Evolutionary conservation across 2,113 vertebrate species (phyloP).

Genomic region (Morone chrysops): DNA sequence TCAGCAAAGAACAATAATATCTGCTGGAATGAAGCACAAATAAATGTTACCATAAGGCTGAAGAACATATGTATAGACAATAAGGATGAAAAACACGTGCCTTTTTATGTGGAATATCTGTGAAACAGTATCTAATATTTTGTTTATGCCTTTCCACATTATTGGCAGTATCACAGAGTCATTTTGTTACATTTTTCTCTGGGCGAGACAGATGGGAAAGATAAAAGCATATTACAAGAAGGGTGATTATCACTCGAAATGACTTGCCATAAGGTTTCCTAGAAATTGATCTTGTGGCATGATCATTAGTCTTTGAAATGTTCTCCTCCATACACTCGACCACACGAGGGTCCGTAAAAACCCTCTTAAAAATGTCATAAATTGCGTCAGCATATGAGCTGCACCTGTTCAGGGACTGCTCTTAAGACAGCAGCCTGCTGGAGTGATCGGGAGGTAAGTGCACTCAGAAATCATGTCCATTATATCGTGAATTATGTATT

Average conservation of each 20-base stretch:
- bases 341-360: constrained; percentile 63
- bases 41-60: constrained; percentile 26
- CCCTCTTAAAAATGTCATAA: constrained; percentile 76
- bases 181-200: constrained; percentile 34
- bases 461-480: constrained; percentile 84
- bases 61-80: background rate
- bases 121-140: background rate
- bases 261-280: constrained; percentile 71
- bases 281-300: constrained; percentile 80
- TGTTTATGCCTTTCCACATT: constrained; percentile 3
- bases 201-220: constrained; percentile 52
- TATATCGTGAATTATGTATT: constrained; percentile 86
- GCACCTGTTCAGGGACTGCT: constrained; percentile 43
- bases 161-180: constrained; percentile 14
- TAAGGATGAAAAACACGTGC: background rate
- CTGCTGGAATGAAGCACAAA: background rate
- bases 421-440: constrained; percentile 74
- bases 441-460: constrained; percentile 78
- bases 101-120: background rate
- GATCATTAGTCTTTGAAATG: constrained; percentile 78
- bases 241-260: constrained; percentile 68
- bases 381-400: constrained; percentile 69
- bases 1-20: constrained; percentile 25
- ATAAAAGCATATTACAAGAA: constrained; percentile 70
- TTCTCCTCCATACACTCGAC: constrained; percentile 66